Base-by-base conservation (phyloP, 1,140 invertebrate species). In the Pinna nobilis region DNA sequence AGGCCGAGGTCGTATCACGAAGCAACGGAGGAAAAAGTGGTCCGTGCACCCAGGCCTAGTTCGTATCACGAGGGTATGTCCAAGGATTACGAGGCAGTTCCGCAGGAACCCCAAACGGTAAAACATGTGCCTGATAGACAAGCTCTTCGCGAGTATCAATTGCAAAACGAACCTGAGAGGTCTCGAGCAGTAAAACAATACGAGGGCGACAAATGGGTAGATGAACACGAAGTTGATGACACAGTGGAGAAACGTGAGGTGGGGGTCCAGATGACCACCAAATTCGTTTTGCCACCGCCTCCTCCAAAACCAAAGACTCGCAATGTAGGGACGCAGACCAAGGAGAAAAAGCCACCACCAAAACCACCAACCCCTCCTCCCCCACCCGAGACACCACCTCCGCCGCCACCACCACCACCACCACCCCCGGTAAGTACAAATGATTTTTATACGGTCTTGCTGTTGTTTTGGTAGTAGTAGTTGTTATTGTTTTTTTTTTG, bases 231-330 rank as follows among this genome's bases (percentile, higher is more conserved):
- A 7, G 55, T 59, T 59, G 30, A 30, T 7, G 55, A 59, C 30
- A 33, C 18, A 33, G n/a, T n/a, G n/a, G 55, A 59, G 15, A 20
- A n/a, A 15, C 55, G 67, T 15, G 57, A 70, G 28, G 67, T 70
- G 20, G 67, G 67, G 1, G 55, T 55, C 37, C 67, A 70, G 67
- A 70, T 70, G 67, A 70, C 67, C 1, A 70, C 67, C 33, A 60
- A 70, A 35, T 70, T 60, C 57, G 67, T 70, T 13, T 49, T 70
- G 15, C 55, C 55, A 50, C 55, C 35, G n/a, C 55, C 55, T 18
- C 67, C 55, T 30, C 53, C 47, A 44, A 70, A 44, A 39, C 44
- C 44, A 23, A 25, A 59, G 1, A 32, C 47, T 18, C 55, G 67
- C 30, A 70, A 57, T 23, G 57, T 70, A 13, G 53, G 57, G 15